These are phyloP conservation scores for Clinocottus analis DNA, from an alignment of 2,113 vertebrate genomes.

Conservation along the genomic window DNA sequence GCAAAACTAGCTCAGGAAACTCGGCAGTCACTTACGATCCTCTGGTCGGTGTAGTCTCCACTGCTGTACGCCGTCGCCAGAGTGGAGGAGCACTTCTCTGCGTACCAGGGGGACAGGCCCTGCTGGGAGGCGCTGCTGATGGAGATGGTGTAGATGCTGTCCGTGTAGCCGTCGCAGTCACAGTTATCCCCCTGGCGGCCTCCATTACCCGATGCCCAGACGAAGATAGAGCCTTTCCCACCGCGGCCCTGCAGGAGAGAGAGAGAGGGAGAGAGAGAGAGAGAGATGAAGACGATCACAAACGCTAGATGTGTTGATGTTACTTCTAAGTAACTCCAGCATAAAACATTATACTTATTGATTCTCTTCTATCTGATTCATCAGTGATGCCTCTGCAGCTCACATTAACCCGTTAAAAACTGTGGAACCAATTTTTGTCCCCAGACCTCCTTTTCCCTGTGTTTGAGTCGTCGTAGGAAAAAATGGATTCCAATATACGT, in stretches of 20 bases:
- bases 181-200: constrained; percentile 98
- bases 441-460: too few species aligned
- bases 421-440: too few species aligned
- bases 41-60: constrained; percentile 97
- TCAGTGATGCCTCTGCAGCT: too few species aligned
- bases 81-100: constrained; percentile 98
- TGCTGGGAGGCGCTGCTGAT: constrained; percentile 99
- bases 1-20: too few species aligned
- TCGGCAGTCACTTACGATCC: constrained; percentile 91
- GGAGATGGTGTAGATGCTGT: constrained; percentile 98
- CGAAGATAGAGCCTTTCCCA: constrained; percentile 97
- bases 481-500: too few species aligned
- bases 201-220: constrained; percentile 98
- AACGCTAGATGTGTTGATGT: not conserved
- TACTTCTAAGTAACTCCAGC: not conserved
- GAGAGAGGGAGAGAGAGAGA: not conserved
- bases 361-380: constrained; percentile 37
- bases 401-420: too few species aligned
- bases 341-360: constrained; percentile 24
- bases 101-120: constrained; percentile 97
- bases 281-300: not conserved
- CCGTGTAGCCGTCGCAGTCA: constrained; percentile 98
- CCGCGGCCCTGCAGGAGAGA: constrained; percentile 87
- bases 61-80: constrained; percentile 98
- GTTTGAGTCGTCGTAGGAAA: too few species aligned